Evolutionary conservation across 1,140 invertebrate species (phyloP), one percentile per base, ranked within the genome.

Genomic region (Rhynchophorus ferrugineus): DNA sequence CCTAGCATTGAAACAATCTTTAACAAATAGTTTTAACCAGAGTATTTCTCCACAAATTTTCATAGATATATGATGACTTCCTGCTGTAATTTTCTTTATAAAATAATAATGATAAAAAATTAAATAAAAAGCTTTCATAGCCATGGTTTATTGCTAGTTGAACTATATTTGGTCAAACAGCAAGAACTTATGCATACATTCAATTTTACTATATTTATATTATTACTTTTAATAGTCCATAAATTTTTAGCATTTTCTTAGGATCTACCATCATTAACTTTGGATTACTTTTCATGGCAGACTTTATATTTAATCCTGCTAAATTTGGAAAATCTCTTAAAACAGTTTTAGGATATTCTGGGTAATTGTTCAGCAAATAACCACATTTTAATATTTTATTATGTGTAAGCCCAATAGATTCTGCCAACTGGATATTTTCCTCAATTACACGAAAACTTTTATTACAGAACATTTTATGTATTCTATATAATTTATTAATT

Each of bases 321-420:
- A 75, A 60, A 37, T 61, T 52, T 58, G 67, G 53, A 19, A 76
- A 61, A 20, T 73, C 65, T n/a, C 67, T 64, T 2, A 78, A 56
- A 11, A 77, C 69, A 8, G 67, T 54, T 52, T 69, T 66, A 17
- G 75, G 58, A 46, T 78, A 70, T 16, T 72, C 66, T 37, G 72
- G 69, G 62, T 75, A 68, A 6, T 59, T 63, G 58, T 70, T 62
- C 8, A 75, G 51, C 48, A 78, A 57, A 63, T 72, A 77, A 18
- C 73, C 66, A 60, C 73, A 71, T 19, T 68, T 64, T 63, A 73
- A 68, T 16, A 78, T 73, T 69, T 77, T 73, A 21, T 54, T 38
- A 11, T 45, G 48, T 9, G 42, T 41, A 6, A 65, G 54, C 33
- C 61, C 61, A 9, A 66, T 36, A 39, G 68, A 41, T 58, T 63